A percentile compares a stretch with the other conserved stretches of the same genome.
Evolutionary conservation across 2,888 invertebrate species (phyloP).

Genomic region (Drosophila cognata): DNA sequence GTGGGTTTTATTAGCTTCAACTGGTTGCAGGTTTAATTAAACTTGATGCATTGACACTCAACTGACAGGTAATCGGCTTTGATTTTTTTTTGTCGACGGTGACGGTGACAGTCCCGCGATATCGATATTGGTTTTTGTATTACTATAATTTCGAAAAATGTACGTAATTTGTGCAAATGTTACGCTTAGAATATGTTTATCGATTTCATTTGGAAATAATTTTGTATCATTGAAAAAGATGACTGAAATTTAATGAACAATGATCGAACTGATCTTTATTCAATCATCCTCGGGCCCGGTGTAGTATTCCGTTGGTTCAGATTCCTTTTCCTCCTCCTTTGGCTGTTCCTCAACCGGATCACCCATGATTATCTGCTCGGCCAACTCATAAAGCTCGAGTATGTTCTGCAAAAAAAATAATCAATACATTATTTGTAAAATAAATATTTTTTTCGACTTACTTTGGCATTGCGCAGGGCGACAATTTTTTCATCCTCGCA

Average conservation of each 20-base stretch:
- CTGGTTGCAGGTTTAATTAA: constrained; percentile 67
- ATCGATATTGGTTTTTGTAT: constrained; percentile 1
- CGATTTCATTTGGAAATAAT: background rate
- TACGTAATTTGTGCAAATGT: constrained; percentile 3
- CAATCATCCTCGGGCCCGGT: background rate
- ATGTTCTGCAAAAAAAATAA: constrained; percentile 85
- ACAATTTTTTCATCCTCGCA: constrained; percentile 87
- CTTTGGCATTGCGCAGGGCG: constrained; percentile 86
- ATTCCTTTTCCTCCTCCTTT: constrained; percentile 35
- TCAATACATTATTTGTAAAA: background rate
- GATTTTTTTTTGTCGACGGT: constrained; percentile 13
- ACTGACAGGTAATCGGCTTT: constrained; percentile 47
- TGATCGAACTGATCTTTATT: constrained; percentile 6
- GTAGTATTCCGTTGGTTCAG: background rate
- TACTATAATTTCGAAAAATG: constrained; percentile 25
- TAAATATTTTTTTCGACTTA: constrained; percentile 68
- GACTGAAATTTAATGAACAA: constrained; percentile 23
- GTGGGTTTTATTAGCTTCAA: constrained; percentile 51
- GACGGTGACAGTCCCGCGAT: constrained; percentile 13
- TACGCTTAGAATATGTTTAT: background rate
- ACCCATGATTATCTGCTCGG: constrained; percentile 87
- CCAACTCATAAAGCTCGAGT: constrained; percentile 87
- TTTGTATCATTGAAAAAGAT: constrained; percentile 12
- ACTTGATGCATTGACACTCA: constrained; percentile 56
- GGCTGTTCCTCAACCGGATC: constrained; percentile 60